phyloP scores from a whole-genome alignment of 1,140 invertebrate genomes.

The Panonychus citri region DNA sequence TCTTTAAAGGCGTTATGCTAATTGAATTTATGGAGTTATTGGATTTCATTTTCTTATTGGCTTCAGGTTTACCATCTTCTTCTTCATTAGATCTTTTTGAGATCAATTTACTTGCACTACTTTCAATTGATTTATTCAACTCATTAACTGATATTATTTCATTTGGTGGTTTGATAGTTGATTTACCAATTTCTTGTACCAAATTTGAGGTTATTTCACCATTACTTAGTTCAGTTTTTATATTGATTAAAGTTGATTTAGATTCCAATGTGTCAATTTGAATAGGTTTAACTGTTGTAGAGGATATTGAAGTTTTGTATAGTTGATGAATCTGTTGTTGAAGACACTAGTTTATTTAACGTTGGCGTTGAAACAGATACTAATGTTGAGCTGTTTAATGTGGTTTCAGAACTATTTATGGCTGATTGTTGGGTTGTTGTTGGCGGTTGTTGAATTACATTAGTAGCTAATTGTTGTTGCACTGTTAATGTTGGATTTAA shows the following conservation, averaged over 20 bases:
- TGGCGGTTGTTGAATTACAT: conserved; percentile 1
- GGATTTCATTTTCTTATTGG: background rate
- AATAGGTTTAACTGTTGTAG: background rate
- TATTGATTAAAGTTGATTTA: background rate
- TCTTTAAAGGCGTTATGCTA: background rate
- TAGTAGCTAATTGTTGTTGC: background rate
- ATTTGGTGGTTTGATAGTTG: too few species aligned
- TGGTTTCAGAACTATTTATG: background rate
- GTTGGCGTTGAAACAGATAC: background rate
- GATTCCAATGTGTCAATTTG: background rate
- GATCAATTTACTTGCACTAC: conserved; percentile 3
- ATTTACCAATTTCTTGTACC: too few species aligned
- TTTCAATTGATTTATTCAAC: background rate
- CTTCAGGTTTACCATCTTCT: background rate
- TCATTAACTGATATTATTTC: background rate
- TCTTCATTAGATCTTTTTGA: conserved; percentile 5
- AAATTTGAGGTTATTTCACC: background rate
- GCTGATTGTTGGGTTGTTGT: background rate
- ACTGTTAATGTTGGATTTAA: background rate
- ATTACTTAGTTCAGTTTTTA: background rate
- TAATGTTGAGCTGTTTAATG: background rate
- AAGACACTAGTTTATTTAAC: background rate
- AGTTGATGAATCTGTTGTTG: background rate
- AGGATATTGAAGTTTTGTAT: too few species aligned
- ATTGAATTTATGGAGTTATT: background rate